Percentiles rank a stretch among this genome's conserved stretches.
Conservation (phyloP, 2,888 invertebrate species). For the Mystacides longicornis region DNA sequence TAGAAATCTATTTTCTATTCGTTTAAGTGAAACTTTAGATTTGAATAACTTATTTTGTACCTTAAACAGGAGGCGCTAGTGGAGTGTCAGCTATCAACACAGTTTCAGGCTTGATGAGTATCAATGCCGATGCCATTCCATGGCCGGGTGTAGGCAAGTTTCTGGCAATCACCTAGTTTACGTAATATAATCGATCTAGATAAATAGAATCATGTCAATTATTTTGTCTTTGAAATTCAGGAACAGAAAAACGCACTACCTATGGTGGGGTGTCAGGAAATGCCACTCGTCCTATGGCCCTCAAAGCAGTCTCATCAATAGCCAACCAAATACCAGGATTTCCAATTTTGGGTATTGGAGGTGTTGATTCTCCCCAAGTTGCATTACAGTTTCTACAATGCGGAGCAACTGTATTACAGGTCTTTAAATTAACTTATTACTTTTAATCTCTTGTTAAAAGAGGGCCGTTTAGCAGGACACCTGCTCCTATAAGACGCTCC, state of each 20-base stretch:
- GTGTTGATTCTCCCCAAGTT: slow-evolving; percentile 93
- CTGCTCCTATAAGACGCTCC: too few relatives aligned
- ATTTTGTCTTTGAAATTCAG: slow-evolving; percentile 28
- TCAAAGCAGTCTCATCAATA: slow-evolving; percentile 86
- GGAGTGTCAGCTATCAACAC: slow-evolving; percentile 98
- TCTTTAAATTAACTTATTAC: slow-evolving; percentile 32
- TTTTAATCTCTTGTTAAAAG: too few relatives aligned
- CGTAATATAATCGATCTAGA: not conserved
- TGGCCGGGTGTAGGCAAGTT: slow-evolving; percentile 85
- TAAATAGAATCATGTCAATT: not conserved
- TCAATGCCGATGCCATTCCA: slow-evolving; percentile 71
- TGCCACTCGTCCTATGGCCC: slow-evolving; percentile 89
- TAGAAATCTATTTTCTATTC: not conserved
- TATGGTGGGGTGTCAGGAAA: slow-evolving; percentile 94
- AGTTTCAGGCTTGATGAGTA: slow-evolving; percentile 87
- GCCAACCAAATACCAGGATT: slow-evolving; percentile 77
- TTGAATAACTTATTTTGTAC: not conserved
- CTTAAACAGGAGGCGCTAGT: slow-evolving; percentile 68
- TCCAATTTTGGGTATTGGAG: slow-evolving; percentile 93
- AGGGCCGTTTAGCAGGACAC: too few relatives aligned
- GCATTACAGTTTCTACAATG: slow-evolving; percentile 91
- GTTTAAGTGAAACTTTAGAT: not conserved
- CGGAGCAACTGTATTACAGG: slow-evolving; percentile 89
- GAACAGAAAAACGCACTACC: slow-evolving; percentile 69
- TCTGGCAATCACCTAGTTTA: not conserved